Conservation (phyloP, 2,888 invertebrate genomes). For the Incurvaria masculella region DNA sequence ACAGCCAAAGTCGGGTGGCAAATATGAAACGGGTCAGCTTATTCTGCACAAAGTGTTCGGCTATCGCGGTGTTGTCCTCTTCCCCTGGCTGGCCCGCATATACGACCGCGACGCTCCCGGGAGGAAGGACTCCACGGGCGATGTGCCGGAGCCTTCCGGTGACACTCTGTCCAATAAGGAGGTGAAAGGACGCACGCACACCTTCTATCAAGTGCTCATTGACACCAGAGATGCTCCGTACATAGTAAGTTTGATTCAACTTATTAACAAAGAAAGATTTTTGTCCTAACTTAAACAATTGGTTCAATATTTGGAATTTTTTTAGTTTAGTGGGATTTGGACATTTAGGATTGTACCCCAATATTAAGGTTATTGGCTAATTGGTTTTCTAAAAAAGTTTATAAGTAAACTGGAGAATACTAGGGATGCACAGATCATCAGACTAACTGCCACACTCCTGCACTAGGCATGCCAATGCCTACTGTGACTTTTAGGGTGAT, state of each 20-base stretch:
- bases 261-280: background rate
- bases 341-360: no score
- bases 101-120: constrained; percentile 88
- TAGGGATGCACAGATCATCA: no score
- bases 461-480: no score
- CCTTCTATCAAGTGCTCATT: constrained; percentile 97
- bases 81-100: constrained; percentile 95
- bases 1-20: constrained; percentile 78
- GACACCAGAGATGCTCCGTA: constrained; percentile 96
- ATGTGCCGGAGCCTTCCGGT: constrained; percentile 26
- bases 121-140: constrained; percentile 50
- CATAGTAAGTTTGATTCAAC: constrained; percentile 82
- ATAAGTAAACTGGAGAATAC: no score
- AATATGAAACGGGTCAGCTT: constrained; percentile 94
- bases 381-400: no score
- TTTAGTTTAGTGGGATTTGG: no score
- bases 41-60: constrained; percentile 97
- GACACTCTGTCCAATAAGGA: constrained; percentile 62
- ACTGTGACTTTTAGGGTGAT: no score
- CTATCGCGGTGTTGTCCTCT: constrained; percentile 93
- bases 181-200: constrained; percentile 86
- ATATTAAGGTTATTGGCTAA: no score
- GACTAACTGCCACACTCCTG: no score
- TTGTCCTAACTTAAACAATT: background rate
- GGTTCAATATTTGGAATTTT: no score